Base-by-base conservation (phyloP, 2,888 invertebrate species). In the Spisula solida region DNA sequence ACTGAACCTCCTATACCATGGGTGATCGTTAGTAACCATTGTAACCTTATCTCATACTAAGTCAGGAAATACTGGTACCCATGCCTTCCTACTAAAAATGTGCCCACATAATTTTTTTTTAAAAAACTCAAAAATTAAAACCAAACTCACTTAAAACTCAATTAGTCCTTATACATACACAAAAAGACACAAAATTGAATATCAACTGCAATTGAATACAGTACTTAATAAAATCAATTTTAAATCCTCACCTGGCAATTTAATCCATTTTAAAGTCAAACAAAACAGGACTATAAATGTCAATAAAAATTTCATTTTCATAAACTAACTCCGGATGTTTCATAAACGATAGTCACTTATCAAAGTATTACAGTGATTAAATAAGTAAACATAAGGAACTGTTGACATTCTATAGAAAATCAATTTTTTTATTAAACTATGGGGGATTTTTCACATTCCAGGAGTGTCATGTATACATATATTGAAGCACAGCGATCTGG, bases 181-280 rank as follows among this genome's bases (percentile, higher is more conserved):
- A 66, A 66, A 56, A 14, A 34, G 29, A 29, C 31, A 82, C 60
- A 66, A 4, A 8, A 66, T 10, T 66, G 25, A 66, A 66, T 66
- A n/a, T 14, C 25, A 5, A 25, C 25, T n/a, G n/a, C 25, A 66
- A 25, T 66, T 60, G 34, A 78, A 78, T 41, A 20, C 41, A 41
- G 41, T 41, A 41, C 41, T 41, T 41, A 41, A 8, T 78, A 4
- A 1, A 25, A 78, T 78, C 41, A 34, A 78, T 41, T n/a, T 66
- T 25, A 75, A n/a, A 60, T 8, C n/a, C 20, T 60, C 18, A 31
- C 75, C 75, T 31, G 18, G 18, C 29, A 25, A 41, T 41, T 75
- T 75, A 84, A 75, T 84, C 84, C 84, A 84, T 84, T 84, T 75
- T 14, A 55, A 78, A 78, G 75, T 31, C 55, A 84, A 84, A 84